Percentiles rank a stretch among this genome's conserved stretches.
These are phyloP conservation scores for Eulithis testata DNA, from an alignment of 2,888 invertebrate species.

Conservation along the genomic window DNA sequence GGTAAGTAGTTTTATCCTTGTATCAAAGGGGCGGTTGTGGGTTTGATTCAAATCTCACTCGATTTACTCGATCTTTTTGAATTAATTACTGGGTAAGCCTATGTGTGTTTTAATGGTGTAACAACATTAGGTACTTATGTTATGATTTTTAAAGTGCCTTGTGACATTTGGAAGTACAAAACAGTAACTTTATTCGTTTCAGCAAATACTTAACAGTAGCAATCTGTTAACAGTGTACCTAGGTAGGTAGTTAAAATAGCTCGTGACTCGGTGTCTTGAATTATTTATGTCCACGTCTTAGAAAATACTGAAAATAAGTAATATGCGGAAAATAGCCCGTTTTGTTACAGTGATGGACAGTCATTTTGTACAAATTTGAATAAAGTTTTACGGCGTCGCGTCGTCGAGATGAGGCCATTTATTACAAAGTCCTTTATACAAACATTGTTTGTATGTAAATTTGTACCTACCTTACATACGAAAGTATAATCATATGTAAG, in stretches of 20 bases:
- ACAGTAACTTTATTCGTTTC: too few relatives aligned
- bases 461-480: too few relatives aligned
- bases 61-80: too few relatives aligned
- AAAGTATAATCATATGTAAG: too few relatives aligned
- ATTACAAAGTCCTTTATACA: neutral
- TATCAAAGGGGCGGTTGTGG: neutral
- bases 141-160: too few relatives aligned
- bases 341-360: neutral
- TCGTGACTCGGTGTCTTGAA: neutral
- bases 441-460: neutral
- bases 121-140: too few relatives aligned
- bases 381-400: too few relatives aligned
- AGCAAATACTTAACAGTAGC: neutral
- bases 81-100: too few relatives aligned
- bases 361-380: neutral
- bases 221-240: neutral
- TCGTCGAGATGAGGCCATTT: neutral
- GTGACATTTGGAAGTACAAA: too few relatives aligned
- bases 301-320: neutral
- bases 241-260: neutral
- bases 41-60: too few relatives aligned
- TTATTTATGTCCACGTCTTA: neutral
- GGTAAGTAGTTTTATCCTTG: conserved; percentile 56
- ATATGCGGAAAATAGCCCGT: neutral
- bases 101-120: too few relatives aligned